These are phyloP conservation scores for Zosterops japonicus DNA, from an alignment of 2,113 vertebrate species.

Conservation along the genomic window DNA sequence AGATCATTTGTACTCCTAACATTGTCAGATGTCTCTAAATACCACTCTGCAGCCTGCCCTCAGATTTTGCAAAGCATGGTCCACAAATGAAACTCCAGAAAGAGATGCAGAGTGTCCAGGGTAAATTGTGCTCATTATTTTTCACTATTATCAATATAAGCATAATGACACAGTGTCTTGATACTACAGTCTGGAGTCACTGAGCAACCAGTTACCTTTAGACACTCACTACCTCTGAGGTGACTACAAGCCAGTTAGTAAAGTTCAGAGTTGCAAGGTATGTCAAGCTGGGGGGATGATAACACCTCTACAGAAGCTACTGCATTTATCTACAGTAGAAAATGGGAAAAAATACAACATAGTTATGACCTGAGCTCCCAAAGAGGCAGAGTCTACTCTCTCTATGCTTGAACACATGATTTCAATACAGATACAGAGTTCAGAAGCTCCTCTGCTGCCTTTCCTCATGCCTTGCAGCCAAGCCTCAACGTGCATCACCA, in stretches of 20 bases:
- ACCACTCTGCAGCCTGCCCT: neutral
- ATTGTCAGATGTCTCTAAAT: neutral
- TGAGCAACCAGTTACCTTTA: neutral
- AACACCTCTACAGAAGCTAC: neutral
- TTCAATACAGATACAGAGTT: neutral
- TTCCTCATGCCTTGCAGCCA: neutral
- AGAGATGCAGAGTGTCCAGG: neutral
- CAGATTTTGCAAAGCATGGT: neutral
- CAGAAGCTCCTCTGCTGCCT: neutral
- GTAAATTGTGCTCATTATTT: neutral
- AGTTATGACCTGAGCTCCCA: neutral
- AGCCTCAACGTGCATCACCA: neutral
- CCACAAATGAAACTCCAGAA: neutral
- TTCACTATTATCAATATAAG: neutral
- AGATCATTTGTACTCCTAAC: neutral
- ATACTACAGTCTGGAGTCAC: neutral
- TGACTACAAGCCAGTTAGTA: neutral
- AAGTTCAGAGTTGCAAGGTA: neutral
- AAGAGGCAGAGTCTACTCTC: neutral
- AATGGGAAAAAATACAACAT: neutral
- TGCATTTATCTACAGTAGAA: neutral
- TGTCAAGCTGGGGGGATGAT: neutral
- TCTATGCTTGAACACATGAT: neutral
- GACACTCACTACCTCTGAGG: neutral
- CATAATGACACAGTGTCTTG: neutral